Conservation (phyloP, 2,113 vertebrate genomes). For the Proterorhinus semilunaris region DNA sequence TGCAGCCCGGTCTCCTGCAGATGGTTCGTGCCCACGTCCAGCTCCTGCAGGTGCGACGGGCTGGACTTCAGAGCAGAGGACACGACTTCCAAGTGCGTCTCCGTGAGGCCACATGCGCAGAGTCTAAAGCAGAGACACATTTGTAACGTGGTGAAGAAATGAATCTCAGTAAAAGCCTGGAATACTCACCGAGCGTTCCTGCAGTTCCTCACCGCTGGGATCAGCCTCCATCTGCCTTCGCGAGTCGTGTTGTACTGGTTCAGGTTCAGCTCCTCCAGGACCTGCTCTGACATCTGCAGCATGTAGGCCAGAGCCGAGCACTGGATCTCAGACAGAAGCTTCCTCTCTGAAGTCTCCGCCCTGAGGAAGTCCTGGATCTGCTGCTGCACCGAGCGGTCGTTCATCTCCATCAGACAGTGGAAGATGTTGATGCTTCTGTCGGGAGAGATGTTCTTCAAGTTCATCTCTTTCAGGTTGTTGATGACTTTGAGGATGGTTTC, state of each 20-base stretch:
- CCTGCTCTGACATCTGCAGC: constrained; percentile 12
- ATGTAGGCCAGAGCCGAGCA: constrained; percentile 22
- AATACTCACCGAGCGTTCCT: not conserved
- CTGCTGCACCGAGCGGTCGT: not conserved
- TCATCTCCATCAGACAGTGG: not conserved
- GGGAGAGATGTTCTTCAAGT: not conserved
- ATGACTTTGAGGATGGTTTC: not conserved
- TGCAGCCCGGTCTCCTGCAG: no score
- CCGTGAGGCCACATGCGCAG: not conserved
- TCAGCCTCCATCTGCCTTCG: constrained; percentile 7
- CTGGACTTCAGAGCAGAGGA: no score
- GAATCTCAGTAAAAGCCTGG: not conserved
- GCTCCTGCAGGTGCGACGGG: no score
- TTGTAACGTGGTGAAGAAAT: not conserved
- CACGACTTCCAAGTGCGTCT: no score
- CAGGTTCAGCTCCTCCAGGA: constrained; percentile 11
- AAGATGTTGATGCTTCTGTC: not conserved
- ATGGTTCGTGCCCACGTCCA: no score
- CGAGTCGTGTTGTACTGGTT: not conserved
- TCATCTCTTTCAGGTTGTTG: not conserved
- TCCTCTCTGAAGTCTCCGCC: not conserved
- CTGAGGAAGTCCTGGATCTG: not conserved
- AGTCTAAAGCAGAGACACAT: not conserved
- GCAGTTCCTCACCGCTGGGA: not conserved
- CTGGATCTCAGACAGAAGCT: not conserved